Percentiles rank a stretch among this genome's conserved stretches.
These are phyloP conservation scores for Pterocles gutturalis DNA, from an alignment of 2,113 vertebrate species.

Conservation along the genomic window DNA sequence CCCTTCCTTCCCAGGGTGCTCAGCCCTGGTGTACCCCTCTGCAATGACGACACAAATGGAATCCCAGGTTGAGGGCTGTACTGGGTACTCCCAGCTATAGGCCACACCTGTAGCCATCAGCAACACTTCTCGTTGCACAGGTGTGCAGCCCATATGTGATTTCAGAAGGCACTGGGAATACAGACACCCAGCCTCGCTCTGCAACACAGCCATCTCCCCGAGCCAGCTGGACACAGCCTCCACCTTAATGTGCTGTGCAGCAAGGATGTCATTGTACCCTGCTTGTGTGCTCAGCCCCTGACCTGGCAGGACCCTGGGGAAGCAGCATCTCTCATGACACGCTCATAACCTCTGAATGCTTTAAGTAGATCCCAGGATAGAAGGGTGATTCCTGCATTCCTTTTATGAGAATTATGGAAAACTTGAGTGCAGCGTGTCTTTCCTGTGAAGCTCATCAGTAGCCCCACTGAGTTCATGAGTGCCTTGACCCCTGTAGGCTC, in stretches of 20 bases:
- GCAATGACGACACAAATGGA: background rate
- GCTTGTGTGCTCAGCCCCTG: fast-evolving
- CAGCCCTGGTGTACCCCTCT: background rate
- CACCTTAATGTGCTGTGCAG: background rate
- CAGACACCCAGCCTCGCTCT: background rate
- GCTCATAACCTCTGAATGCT: background rate
- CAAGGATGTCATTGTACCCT: too few species aligned
- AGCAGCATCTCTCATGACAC: background rate
- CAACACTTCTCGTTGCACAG: fast-evolving
- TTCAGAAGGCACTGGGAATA: background rate
- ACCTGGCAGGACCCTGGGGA: background rate
- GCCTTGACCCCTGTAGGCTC: background rate
- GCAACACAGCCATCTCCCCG: background rate
- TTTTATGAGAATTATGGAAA: background rate
- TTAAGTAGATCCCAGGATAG: background rate
- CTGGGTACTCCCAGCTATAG: fast-evolving
- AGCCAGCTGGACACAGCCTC: background rate
- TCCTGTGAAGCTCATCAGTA: background rate
- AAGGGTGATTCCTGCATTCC: background rate
- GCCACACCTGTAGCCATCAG: background rate
- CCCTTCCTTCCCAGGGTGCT: background rate
- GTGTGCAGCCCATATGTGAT: fast-evolving
- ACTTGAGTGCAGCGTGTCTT: background rate
- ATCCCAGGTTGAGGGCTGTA: background rate
- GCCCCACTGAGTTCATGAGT: background rate